phyloP scores from a whole-genome alignment of 2,888 invertebrate species.

The Ectobius pallidus region DNA sequence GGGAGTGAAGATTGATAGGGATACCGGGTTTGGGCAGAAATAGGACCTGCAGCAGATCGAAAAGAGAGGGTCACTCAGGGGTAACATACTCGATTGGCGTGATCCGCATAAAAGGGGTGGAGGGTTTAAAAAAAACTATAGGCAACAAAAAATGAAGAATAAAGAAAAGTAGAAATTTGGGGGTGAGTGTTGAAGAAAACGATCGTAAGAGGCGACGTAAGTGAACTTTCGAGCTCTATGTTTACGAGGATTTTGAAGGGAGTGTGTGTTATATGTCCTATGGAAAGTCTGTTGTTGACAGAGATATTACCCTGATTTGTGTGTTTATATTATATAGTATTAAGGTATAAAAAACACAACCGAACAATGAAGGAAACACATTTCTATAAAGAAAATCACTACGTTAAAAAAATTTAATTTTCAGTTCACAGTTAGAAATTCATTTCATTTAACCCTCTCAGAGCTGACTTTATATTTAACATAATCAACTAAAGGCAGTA shows the following conservation, averaged over 20 bases:
- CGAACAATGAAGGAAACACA: background rate
- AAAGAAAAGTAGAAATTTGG: background rate
- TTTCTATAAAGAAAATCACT: too few relatives aligned
- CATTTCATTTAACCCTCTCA: too few relatives aligned
- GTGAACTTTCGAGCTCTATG: background rate
- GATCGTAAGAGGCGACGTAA: background rate
- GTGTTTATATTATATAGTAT: too few relatives aligned
- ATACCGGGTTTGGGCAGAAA: constrained; percentile 19
- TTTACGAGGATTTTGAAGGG: constrained; percentile 14
- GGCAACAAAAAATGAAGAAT: background rate
- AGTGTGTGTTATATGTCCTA: background rate
- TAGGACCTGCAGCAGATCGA: constrained; percentile 15
- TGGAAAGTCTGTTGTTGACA: background rate
- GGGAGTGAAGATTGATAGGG: constrained; percentile 24
- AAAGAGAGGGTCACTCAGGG: background rate
- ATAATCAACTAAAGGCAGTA: too few relatives aligned
- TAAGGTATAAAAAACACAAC: background rate
- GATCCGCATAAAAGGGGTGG: background rate
- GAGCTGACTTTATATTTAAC: too few relatives aligned
- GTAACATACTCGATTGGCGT: constrained; percentile 10
- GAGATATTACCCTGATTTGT: too few relatives aligned
- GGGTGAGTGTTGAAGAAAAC: background rate
- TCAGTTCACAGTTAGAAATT: too few relatives aligned
- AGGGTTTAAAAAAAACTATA: background rate
- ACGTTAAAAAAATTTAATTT: too few relatives aligned